A percentile compares a stretch with the other conserved stretches of the same genome.
Evolutionary conservation across 2,113 vertebrate genomes (phyloP).

Genomic region (Theropithecus gelada): DNA sequence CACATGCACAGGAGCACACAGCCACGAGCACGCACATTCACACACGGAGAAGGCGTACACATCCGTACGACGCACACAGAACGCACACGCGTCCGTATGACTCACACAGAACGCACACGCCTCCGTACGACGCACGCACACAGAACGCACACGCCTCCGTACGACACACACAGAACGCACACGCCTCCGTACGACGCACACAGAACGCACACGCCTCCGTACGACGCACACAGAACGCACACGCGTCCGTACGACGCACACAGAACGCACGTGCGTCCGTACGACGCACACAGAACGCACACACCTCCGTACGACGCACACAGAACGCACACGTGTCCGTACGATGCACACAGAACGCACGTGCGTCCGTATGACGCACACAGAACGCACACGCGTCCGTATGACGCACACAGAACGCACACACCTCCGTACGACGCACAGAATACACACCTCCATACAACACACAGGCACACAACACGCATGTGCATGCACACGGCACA

Average conservation of each 20-base stretch:
- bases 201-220: fast-evolving
- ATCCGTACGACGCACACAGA: fast-evolving
- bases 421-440: fast-evolving
- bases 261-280: fast-evolving
- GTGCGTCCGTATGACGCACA: fast-evolving
- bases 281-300: fast-evolving
- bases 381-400: fast-evolving
- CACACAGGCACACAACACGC: background rate
- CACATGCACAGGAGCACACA: background rate
- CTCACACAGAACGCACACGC: fast-evolving
- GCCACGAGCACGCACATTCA: background rate
- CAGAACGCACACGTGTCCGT: fast-evolving
- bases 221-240: no score
- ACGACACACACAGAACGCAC: no score
- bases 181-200: no score
- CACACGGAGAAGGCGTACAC: background rate
- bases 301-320: fast-evolving
- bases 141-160: fast-evolving
- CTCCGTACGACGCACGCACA: fast-evolving
- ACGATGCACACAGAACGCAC: fast-evolving
- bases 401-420: no score
- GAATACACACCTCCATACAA: background rate
- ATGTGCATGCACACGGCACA: background rate
- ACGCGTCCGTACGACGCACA: fast-evolving
- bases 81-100: fast-evolving